These are phyloP conservation scores for Pseudococcus viburni DNA, from an alignment of 2,888 invertebrate genomes.

Conservation along the genomic window DNA sequence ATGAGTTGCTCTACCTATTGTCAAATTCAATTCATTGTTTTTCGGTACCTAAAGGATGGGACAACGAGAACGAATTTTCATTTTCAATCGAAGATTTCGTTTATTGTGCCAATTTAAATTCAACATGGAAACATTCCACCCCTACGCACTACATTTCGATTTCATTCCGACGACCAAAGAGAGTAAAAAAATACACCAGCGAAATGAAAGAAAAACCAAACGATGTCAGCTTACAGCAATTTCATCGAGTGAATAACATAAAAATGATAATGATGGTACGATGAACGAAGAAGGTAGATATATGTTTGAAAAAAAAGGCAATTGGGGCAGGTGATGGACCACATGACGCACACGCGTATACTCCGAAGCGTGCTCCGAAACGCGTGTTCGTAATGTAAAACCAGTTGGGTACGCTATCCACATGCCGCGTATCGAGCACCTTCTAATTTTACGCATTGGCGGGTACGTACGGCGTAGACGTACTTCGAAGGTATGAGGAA, in stretches of 20 bases:
- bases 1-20: too few species aligned
- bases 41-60: too few species aligned
- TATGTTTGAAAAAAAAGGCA: slow-evolving; percentile 45
- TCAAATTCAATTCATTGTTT: too few species aligned
- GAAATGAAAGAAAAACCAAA: not conserved
- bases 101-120: not conserved
- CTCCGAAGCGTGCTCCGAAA: slow-evolving; percentile 5
- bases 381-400: slow-evolving; percentile 59
- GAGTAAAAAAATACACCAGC: not conserved
- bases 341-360: slow-evolving; percentile 60
- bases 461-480: not conserved
- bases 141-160: not conserved
- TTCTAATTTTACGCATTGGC: slow-evolving; percentile 54
- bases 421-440: slow-evolving; percentile 42
- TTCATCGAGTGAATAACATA: slow-evolving; percentile 26
- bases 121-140: not conserved
- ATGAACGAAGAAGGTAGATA: slow-evolving; percentile 37
- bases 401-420: slow-evolving; percentile 60
- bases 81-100: not conserved
- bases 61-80: not conserved
- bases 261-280: slow-evolving; percentile 51
- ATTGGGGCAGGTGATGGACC: slow-evolving; percentile 63
- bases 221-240: not conserved
- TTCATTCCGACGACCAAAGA: not conserved
- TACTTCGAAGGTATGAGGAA: not conserved